Base-by-base conservation (phyloP, 1,140 invertebrate species). In the Lineus longissimus region DNA sequence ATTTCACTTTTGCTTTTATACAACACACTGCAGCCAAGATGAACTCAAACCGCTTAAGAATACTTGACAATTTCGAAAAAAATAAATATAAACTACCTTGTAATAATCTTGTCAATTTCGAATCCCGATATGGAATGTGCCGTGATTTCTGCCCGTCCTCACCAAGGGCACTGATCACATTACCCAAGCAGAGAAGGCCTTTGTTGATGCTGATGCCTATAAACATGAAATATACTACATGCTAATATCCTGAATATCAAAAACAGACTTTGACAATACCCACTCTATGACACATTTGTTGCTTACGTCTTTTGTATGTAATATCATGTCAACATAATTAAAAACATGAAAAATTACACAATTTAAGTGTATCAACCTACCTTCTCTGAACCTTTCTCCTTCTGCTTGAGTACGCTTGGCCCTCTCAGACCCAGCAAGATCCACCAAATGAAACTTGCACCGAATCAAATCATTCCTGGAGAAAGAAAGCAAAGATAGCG, bases 141-240 rank as follows among this genome's bases (percentile, higher is more conserved):
- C 87, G 87, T 45, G 82, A 77, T 75, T 90, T 93, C 15, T 85
- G 84, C 27, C 51, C 23, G 72, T 91, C 91, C 81, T 98, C 95
- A 0, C 92, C 91, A 0, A 96, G 79, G 2, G 91, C 90, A 23
- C 91, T 93, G 67, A 97, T 96, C 0, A 96, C 94, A 81, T 95
- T 96, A 13, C 94, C 94, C 0, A 97, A 82, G 2, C 90, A 90
- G n/a, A 96, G 81, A 0, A 96, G 81, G 1, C 93, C 93, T 76
- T 90, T 90, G 80, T 96, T 97, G 57, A 97, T 97, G 68, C 94
- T 93, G 0, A 95, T 87, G 1, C 93, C 76, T 78, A 31, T 15
- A 67, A 62, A 43, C 11, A 41, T 7, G 15, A 58, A 29, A 30
- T 6, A 19, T 4, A 54, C 25, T 7, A 54, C 6, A 54, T 7